A percentile compares a stretch with the other conserved stretches of the same genome.
phyloP scores from a whole-genome alignment of 2,888 invertebrate genomes.

The Peribatodes rhomboidaria region DNA sequence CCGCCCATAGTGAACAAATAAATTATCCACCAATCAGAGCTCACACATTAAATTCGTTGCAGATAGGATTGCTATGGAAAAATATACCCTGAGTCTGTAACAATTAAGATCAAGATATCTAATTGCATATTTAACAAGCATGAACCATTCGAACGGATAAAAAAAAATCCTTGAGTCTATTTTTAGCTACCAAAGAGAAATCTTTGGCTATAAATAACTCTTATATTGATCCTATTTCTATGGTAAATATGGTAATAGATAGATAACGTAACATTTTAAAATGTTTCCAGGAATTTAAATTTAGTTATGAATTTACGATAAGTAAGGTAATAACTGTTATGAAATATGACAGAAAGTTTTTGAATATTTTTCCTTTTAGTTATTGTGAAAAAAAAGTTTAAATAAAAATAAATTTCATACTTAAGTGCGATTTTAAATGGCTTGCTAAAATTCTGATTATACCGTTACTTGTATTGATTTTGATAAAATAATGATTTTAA shows the following conservation, averaged over 20 bases:
- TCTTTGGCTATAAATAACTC: conserved; percentile 14
- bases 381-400: too few species aligned
- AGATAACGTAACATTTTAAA: neutral
- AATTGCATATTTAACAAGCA: neutral
- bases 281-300: neutral
- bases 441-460: too few species aligned
- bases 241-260: conserved; percentile 5
- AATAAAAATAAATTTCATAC: too few species aligned
- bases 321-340: neutral
- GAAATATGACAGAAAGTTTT: neutral
- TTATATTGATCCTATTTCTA: neutral
- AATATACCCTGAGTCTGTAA: neutral
- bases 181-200: conserved; percentile 5
- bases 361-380: neutral
- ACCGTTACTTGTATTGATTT: too few species aligned
- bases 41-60: neutral
- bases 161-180: conserved; percentile 1
- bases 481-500: too few species aligned
- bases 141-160: neutral
- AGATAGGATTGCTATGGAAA: neutral
- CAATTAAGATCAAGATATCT: neutral
- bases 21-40: conserved; percentile 15
- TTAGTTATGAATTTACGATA: neutral
- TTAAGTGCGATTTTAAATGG: too few species aligned
- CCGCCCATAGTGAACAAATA: conserved; percentile 10